Conservation (phyloP, 2,113 vertebrate species). For the Scatophagus argus region DNA sequence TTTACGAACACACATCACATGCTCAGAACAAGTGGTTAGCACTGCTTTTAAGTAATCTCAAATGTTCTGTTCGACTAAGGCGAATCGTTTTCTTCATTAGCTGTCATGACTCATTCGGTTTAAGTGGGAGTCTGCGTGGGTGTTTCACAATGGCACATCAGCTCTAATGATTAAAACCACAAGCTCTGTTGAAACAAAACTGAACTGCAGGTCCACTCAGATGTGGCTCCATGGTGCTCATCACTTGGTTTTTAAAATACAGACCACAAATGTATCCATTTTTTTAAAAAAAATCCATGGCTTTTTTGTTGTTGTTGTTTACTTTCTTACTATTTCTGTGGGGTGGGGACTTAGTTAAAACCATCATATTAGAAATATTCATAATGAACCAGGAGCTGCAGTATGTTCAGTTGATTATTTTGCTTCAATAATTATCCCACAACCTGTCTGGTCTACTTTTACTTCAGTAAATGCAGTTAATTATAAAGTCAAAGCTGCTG, state of each 20-base stretch:
- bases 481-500: background rate
- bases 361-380: background rate
- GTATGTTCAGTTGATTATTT: too few relatives aligned
- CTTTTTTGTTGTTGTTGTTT: too few relatives aligned
- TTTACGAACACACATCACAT: background rate
- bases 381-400: too few relatives aligned
- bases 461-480: background rate
- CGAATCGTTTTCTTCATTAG: slow-evolving; percentile 6
- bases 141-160: slow-evolving; percentile 4
- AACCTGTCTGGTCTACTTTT: background rate
- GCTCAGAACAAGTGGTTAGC: background rate
- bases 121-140: slow-evolving; percentile 22
- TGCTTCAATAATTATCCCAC: too few relatives aligned
- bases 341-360: too few relatives aligned
- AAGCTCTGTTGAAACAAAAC: slow-evolving; percentile 17
- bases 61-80: background rate
- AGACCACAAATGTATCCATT: background rate
- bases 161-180: slow-evolving; percentile 34
- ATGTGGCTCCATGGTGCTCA: background rate
- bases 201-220: slow-evolving; percentile 4
- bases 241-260: background rate
- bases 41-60: background rate
- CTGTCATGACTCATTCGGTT: slow-evolving; percentile 31
- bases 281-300: too few relatives aligned
- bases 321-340: too few relatives aligned